Evolutionary conservation across 1,140 invertebrate species (phyloP).

Genomic region (Camponotus vicinus): DNA sequence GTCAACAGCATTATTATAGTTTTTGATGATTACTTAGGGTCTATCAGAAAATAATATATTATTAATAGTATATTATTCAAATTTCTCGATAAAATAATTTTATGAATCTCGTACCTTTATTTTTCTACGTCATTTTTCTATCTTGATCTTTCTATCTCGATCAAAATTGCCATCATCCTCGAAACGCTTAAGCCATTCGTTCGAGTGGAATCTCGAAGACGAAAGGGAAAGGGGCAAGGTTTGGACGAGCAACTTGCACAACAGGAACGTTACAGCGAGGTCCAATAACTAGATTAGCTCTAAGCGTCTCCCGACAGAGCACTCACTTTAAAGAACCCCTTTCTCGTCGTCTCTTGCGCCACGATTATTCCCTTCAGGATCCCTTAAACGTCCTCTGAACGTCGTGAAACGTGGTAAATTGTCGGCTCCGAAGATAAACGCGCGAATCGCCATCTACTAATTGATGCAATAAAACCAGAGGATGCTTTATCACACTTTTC

Average conservation of each 20-base stretch:
- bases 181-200: background rate
- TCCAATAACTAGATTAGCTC: conserved; percentile 75
- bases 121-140: background rate
- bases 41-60: background rate
- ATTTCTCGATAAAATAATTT: background rate
- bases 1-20: background rate
- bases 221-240: conserved; percentile 30
- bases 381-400: conserved; percentile 14
- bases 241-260: conserved; percentile 50
- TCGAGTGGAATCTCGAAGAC: conserved; percentile 25
- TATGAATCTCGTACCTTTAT: background rate
- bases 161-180: conserved; percentile 33
- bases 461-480: conserved; percentile 68
- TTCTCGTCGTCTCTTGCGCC: conserved; percentile 25
- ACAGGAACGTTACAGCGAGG: conserved; percentile 45
- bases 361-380: conserved; percentile 53
- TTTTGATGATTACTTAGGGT: background rate
- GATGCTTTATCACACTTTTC: conserved; percentile 23
- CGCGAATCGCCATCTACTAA: conserved; percentile 64
- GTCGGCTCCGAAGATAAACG: conserved; percentile 65
- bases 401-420: conserved; percentile 68
- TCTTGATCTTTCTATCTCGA: conserved; percentile 24
- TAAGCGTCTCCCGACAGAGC: conserved; percentile 59
- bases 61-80: background rate
- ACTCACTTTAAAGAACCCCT: conserved; percentile 52